A percentile compares a stretch with the other conserved stretches of the same genome.
These are phyloP conservation scores for Pangasius djambal DNA, from an alignment of 2,797 vertebrate genomes.

Conservation along the genomic window DNA sequence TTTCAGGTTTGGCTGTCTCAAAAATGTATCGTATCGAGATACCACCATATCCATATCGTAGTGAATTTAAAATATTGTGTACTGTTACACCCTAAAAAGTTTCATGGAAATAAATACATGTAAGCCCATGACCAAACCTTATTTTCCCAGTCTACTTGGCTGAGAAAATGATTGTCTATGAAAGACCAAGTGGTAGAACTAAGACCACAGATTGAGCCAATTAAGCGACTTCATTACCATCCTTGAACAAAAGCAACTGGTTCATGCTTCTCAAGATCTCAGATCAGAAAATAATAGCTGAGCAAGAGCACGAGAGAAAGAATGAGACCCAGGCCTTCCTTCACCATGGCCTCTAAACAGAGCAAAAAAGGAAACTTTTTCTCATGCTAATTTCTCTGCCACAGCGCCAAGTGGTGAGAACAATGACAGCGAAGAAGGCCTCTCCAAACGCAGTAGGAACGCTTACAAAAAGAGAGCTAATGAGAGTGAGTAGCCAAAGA, in stretches of 20 bases:
- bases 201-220: slow-evolving; percentile 45
- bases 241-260: slow-evolving; percentile 44
- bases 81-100: background rate
- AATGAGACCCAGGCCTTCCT: slow-evolving; percentile 30
- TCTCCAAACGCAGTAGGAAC: slow-evolving; percentile 53
- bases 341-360: slow-evolving; percentile 45
- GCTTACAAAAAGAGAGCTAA: slow-evolving; percentile 54
- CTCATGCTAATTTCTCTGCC: slow-evolving; percentile 58
- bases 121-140: background rate
- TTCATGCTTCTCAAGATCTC: slow-evolving; percentile 32
- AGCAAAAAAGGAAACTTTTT: slow-evolving; percentile 51
- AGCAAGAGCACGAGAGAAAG: slow-evolving; percentile 27
- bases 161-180: slow-evolving; percentile 9
- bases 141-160: slow-evolving; percentile 8
- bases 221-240: slow-evolving; percentile 55
- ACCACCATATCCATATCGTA: background rate
- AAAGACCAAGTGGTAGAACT: slow-evolving; percentile 26
- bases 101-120: background rate
- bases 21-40: background rate
- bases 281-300: slow-evolving; percentile 36
- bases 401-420: slow-evolving; percentile 41
- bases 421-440: slow-evolving; percentile 54
- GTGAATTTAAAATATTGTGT: background rate
- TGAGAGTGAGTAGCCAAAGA: slow-evolving; percentile 51
- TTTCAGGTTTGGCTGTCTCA: too few relatives aligned